These are phyloP conservation scores for Verasper variegatus DNA, from an alignment of 2,113 vertebrate genomes.

Conservation along the genomic window DNA sequence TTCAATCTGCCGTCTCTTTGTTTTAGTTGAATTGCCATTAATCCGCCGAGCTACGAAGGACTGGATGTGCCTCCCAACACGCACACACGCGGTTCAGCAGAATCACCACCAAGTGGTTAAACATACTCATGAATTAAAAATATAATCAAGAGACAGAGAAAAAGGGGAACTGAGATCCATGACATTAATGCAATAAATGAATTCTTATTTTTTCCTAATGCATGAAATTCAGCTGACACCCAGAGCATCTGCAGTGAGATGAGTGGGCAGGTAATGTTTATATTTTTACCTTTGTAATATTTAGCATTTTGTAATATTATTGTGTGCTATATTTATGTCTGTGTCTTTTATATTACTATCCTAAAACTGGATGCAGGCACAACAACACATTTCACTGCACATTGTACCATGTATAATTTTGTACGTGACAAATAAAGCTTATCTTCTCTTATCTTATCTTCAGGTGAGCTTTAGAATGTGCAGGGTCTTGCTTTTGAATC, in stretches of 20 bases:
- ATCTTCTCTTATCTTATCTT: no score
- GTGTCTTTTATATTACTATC: no score
- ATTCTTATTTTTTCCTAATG: background rate
- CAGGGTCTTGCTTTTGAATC: background rate
- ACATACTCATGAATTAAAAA: slow-evolving; percentile 60
- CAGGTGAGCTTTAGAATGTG: no score
- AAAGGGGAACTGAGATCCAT: slow-evolving; percentile 4
- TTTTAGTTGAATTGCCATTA: slow-evolving; percentile 77
- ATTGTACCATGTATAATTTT: no score
- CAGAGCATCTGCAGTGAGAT: background rate
- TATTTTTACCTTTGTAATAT: no score
- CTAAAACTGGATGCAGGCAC: no score
- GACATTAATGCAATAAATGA: slow-evolving; percentile 32
- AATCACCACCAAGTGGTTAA: slow-evolving; percentile 25
- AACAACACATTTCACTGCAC: no score
- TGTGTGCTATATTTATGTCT: no score
- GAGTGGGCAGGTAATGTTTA: background rate
- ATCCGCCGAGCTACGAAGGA: slow-evolving; percentile 40
- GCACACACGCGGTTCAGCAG: background rate
- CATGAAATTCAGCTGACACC: background rate
- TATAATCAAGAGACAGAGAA: slow-evolving; percentile 28
- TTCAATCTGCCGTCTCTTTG: slow-evolving; percentile 65
- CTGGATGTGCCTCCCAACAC: background rate
- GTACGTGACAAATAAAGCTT: no score
- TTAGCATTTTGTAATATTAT: no score